phyloP scores from a whole-genome alignment of 2,113 vertebrate species.

The Glaucomys volans region DNA sequence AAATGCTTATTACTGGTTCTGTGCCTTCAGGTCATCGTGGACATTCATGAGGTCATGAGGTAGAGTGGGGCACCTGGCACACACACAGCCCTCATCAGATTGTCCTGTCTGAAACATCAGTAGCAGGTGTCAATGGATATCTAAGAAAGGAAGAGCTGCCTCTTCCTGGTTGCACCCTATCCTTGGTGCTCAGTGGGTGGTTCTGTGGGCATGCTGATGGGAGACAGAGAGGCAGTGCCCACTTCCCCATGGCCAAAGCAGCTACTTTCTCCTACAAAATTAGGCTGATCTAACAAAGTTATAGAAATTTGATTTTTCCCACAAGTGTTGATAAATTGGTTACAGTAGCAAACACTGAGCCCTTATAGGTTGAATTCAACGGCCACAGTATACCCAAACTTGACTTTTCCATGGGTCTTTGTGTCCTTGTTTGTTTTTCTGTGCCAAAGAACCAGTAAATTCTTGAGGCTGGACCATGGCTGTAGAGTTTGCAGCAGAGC shows the following conservation, averaged over 20 bases:
- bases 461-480: background rate
- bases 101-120: rapidly evolving
- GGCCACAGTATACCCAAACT: background rate
- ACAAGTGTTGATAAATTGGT: background rate
- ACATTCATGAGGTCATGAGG: background rate
- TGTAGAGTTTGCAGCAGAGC: background rate
- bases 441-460: background rate
- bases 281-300: background rate
- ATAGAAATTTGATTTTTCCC: background rate
- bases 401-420: background rate
- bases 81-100: rapidly evolving
- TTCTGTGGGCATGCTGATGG: background rate
- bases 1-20: background rate
- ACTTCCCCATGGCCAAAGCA: background rate
- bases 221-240: background rate
- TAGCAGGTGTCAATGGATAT: background rate
- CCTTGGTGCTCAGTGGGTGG: background rate
- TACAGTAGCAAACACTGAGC: background rate
- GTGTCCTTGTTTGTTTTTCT: background rate
- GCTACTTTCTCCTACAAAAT: background rate
- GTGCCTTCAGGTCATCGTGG: background rate
- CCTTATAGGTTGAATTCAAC: background rate
- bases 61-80: background rate
- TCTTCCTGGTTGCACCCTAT: background rate
- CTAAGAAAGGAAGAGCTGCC: background rate